These are phyloP conservation scores for Aphodius sticticus DNA, from an alignment of 2,888 invertebrate species.

Conservation along the genomic window DNA sequence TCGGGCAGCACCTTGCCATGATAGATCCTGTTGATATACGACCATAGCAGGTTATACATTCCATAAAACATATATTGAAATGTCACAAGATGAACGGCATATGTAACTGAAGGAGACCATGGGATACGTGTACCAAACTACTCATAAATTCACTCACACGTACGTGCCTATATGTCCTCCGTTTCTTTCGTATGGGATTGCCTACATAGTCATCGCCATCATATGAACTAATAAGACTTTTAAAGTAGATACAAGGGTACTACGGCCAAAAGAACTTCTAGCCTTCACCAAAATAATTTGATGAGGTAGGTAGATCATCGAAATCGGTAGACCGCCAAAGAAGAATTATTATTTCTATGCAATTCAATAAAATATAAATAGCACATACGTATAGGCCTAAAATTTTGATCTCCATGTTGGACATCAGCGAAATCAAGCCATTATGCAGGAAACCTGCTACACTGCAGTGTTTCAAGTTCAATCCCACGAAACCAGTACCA, in stretches of 20 bases:
- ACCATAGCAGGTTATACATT: constrained; percentile 58
- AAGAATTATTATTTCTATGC: too few relatives aligned
- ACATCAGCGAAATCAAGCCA: too few relatives aligned
- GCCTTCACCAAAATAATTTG: too few relatives aligned
- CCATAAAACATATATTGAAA: constrained; percentile 61
- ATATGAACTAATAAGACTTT: too few relatives aligned
- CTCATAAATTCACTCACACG: constrained; percentile 45
- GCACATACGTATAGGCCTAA: too few relatives aligned
- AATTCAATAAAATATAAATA: too few relatives aligned
- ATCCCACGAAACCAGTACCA: background rate
- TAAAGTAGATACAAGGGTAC: too few relatives aligned
- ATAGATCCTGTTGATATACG: constrained; percentile 60
- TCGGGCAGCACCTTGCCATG: constrained; percentile 58
- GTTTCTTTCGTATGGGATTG: background rate
- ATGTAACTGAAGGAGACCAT: constrained; percentile 52
- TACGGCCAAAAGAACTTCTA: too few relatives aligned
- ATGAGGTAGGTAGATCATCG: too few relatives aligned
- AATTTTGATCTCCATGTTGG: too few relatives aligned
- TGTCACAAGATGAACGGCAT: constrained; percentile 53
- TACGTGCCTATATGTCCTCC: constrained; percentile 13
- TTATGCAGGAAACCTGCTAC: background rate
- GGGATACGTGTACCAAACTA: background rate
- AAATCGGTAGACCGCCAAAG: too few relatives aligned
- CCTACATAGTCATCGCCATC: background rate
- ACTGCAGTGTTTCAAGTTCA: background rate